Evolutionary conservation across 2,888 invertebrate genomes (phyloP).

Genomic region (Orthosia gracilis): DNA sequence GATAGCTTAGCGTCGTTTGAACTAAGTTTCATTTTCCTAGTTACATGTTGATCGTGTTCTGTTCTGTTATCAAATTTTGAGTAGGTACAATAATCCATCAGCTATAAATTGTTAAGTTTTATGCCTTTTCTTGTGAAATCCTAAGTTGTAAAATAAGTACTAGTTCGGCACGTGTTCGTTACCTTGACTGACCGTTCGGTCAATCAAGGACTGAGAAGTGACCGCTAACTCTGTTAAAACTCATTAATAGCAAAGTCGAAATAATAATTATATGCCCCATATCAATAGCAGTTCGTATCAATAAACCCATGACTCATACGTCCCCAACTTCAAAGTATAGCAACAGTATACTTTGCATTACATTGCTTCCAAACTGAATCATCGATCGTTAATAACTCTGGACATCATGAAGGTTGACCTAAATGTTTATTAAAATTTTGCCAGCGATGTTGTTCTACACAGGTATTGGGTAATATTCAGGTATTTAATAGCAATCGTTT

Average conservation of each 20-base stretch:
- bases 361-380: conserved; percentile 44
- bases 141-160: conserved; percentile 56
- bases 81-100: conserved; percentile 61
- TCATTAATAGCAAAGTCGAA: conserved; percentile 30
- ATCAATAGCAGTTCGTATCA: conserved; percentile 39
- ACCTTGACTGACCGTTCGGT: conserved; percentile 21
- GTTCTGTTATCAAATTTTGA: conserved; percentile 60
- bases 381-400: conserved; percentile 47
- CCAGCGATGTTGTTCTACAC: conserved; percentile 7
- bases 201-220: no score
- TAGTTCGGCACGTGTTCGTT: conserved; percentile 53
- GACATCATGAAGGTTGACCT: conserved; percentile 33
- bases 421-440: conserved; percentile 13
- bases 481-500: conserved; percentile 27
- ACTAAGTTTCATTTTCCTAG: conserved; percentile 45
- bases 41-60: conserved; percentile 49
- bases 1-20: conserved; percentile 53
- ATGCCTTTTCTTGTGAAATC: conserved; percentile 66
- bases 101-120: conserved; percentile 65
- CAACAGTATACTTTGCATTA: conserved; percentile 47
- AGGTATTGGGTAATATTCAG: neutral
- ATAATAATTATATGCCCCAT: conserved; percentile 34
- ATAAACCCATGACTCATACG: conserved; percentile 56
- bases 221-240: conserved; percentile 19
- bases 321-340: conserved; percentile 41